Evolutionary conservation across 2,888 invertebrate genomes (phyloP), one percentile per base, ranked within the genome.

Genomic region (Antheraea assamensis): DNA sequence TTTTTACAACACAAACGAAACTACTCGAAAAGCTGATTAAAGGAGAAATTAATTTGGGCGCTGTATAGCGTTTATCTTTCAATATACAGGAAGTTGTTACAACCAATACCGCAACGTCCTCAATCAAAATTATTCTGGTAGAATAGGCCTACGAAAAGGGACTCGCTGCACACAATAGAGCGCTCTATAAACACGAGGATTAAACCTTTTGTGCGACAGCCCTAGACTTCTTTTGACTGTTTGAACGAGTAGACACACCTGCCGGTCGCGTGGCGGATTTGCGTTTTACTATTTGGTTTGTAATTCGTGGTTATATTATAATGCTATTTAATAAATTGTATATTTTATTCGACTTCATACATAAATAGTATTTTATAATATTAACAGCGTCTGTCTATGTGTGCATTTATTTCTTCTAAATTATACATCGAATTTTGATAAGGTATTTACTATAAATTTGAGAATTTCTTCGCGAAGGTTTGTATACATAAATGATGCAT

Each of bases 231-330:
- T 68, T 35, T 81, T 72, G 75, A 64, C 17, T 71, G 42, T 70
- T 76, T 75, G 79, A 74, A 75, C 71, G 66, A 19, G 47, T 72
- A 58, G 70, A 64, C 75, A 66, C 83, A 84, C 83, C 84, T 83
- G 83, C 79, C 81, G 42, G 74, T 71, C 80, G 80, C 77, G 81
- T 84, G 83, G 74, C 73, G 68, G 17, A 68, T 35, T 31, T n/a
- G 35, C 68, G 21, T 68, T 35, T 31, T 68, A 64, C 17, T 64
- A 17, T 64, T 64, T 4, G 30, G 17, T 7, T 27, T 64, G 3
- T 27, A 30, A 30, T 64, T 7, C 5, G 17, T 64, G n/a, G 24
- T 13, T 21, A 4, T 24, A 58, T 24, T 58, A 24, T 58, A 24
- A 24, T 24, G 8, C n/a, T 55, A n/a, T 24, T 58, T 58, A 21